A percentile compares a stretch with the other conserved stretches of the same genome.
Conservation (phyloP, 2,797 vertebrate species). For the Lacerta viridis region DNA sequence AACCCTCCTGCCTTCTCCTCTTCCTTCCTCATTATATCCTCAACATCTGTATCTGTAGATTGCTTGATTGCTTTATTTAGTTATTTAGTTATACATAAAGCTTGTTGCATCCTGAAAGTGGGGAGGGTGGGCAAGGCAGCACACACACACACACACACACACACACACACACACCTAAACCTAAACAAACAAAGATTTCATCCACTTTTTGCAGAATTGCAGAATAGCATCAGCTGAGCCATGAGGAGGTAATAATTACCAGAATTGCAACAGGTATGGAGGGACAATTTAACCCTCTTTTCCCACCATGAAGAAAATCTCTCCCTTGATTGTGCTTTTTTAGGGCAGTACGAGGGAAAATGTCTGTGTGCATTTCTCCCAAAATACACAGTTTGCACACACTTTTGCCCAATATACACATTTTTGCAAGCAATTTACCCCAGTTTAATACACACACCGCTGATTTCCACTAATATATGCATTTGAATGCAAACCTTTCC, state of each 20-base stretch:
- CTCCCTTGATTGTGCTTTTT: not conserved
- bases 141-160: no score
- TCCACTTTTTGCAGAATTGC: not conserved
- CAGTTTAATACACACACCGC: no score
- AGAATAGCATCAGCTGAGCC: not conserved
- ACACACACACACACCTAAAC: not conserved
- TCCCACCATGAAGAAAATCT: not conserved
- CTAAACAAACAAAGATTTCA: not conserved
- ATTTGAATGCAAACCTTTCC: no score
- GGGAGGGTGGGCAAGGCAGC: not conserved
- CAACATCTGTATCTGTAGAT: conserved; percentile 29
- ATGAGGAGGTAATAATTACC: not conserved
- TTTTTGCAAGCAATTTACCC: no score
- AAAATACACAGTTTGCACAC: no score
- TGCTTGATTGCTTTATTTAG: conserved; percentile 19
- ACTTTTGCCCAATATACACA: no score
- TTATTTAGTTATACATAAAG: conserved; percentile 26
- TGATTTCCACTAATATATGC: no score
- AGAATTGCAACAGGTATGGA: not conserved
- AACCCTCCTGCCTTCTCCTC: conserved; percentile 11
- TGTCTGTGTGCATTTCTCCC: no score
- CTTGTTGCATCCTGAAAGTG: not conserved
- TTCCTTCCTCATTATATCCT: conserved; percentile 33
- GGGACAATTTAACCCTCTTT: not conserved
- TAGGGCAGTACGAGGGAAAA: no score